These are phyloP conservation scores for Drosophila insularis DNA, from an alignment of 1,140 invertebrate species.

Conservation along the genomic window DNA sequence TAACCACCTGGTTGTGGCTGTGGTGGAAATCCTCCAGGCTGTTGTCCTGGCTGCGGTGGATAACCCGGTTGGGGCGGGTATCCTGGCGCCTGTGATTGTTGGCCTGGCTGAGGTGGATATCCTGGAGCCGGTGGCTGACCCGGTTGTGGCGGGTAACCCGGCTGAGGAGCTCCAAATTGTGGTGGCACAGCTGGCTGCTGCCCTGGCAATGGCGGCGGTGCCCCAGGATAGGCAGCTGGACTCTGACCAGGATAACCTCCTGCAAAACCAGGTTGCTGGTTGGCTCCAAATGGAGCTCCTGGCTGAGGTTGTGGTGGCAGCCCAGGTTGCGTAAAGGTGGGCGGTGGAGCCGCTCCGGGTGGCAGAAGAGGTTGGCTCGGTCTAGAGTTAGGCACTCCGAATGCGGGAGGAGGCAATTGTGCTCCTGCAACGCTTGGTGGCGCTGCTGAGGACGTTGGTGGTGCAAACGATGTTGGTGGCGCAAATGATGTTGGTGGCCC, in stretches of 20 bases:
- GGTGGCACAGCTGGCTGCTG: constrained; percentile 39
- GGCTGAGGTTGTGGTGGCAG: constrained; percentile 34
- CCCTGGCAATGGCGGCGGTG: constrained; percentile 54
- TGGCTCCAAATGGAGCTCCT: constrained; percentile 28
- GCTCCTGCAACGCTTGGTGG: constrained; percentile 10
- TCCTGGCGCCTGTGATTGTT: constrained; percentile 47
- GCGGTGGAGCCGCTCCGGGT: constrained; percentile 13
- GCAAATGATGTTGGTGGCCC: constrained; percentile 10
- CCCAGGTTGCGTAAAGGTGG: constrained; percentile 20
- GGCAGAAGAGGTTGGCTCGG: constrained; percentile 42
- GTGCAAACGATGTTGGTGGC: constrained; percentile 11
- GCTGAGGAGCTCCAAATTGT: constrained; percentile 39
- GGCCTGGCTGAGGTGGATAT: constrained; percentile 56
- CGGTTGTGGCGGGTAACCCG: constrained; percentile 57
- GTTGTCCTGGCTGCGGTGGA: constrained; percentile 61
- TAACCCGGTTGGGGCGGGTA: constrained; percentile 67
- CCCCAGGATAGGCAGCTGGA: constrained; percentile 43
- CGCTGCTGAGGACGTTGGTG: constrained; percentile 58
- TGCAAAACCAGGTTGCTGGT: constrained; percentile 30
- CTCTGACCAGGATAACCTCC: constrained; percentile 31
- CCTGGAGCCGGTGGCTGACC: constrained; percentile 62
- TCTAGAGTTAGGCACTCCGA: constrained; percentile 27
- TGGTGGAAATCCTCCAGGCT: constrained; percentile 49
- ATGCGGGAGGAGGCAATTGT: constrained; percentile 24
- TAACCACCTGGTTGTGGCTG: constrained; percentile 54